phyloP scores from a whole-genome alignment of 2,113 vertebrate species.

The rat (Rattus norvegicus) region DNA sequence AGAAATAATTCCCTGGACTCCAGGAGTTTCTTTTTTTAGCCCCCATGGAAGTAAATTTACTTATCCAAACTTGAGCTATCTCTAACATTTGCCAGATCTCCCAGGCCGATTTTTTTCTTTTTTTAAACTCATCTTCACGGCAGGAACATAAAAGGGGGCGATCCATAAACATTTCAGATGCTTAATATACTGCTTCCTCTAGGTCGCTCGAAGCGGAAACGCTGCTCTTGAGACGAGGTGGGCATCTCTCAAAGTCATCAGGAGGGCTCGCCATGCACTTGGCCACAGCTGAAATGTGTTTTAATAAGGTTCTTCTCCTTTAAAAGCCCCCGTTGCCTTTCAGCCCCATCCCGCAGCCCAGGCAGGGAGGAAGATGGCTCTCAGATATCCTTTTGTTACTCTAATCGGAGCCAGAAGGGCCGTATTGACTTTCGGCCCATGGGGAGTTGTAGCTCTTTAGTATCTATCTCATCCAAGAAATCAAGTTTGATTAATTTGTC shows the following conservation, averaged over 20 bases:
- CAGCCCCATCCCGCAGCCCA: constrained; percentile 53
- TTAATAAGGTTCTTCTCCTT: constrained; percentile 68
- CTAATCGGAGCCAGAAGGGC: constrained; percentile 79
- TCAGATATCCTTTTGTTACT: constrained; percentile 76
- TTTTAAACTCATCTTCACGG: constrained; percentile 79
- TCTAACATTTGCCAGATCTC: constrained; percentile 78
- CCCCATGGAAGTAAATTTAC: constrained; percentile 52
- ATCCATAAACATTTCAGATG: constrained; percentile 74
- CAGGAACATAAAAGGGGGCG: constrained; percentile 76
- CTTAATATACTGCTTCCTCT: constrained; percentile 74
- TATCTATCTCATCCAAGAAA: constrained; percentile 77
- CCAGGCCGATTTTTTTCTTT: constrained; percentile 57
- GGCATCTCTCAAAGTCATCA: constrained; percentile 75
- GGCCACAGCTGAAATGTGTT: constrained; percentile 76
- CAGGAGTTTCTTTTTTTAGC: constrained; percentile 5
- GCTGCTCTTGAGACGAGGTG: constrained; percentile 42
- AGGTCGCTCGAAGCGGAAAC: constrained; percentile 66
- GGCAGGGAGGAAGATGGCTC: constrained; percentile 64
- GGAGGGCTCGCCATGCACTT: constrained; percentile 70
- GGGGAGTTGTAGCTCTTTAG: constrained; percentile 77
- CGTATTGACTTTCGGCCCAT: constrained; percentile 66
- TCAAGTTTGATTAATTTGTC: constrained; percentile 83
- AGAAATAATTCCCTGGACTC: background rate
- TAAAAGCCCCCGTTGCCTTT: constrained; percentile 48
- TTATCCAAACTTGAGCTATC: constrained; percentile 63